Conservation (phyloP, 2,113 vertebrate genomes). For the Bettongia penicillata region DNA sequence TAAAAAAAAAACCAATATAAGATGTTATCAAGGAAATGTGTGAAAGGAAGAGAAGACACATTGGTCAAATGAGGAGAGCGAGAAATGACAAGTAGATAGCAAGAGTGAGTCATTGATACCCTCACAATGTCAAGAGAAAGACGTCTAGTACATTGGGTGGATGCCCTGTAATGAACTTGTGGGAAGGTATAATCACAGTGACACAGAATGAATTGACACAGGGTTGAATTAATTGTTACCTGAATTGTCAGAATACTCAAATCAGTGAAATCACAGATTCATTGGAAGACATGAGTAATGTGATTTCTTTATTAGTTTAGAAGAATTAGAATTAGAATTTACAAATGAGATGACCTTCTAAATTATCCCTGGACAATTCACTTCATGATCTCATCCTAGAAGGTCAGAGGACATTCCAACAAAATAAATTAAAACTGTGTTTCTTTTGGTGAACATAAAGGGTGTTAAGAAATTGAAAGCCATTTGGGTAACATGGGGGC, state of each 20-base stretch:
- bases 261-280: background rate
- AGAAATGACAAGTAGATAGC: background rate
- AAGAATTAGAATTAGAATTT: background rate
- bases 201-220: no score
- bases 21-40: background rate
- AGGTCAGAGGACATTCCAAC: background rate
- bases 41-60: background rate
- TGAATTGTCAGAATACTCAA: background rate
- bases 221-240: background rate
- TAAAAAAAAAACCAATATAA: background rate
- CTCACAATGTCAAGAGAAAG: background rate
- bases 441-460: background rate
- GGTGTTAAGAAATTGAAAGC: background rate
- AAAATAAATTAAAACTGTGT: background rate
- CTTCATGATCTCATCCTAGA: background rate
- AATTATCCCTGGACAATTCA: background rate
- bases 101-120: background rate
- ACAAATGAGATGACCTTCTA: background rate
- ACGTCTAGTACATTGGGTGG: background rate
- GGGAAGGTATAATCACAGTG: background rate
- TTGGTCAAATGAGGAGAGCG: background rate
- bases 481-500: background rate
- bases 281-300: background rate
- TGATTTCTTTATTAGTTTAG: background rate
- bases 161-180: background rate